Evolutionary conservation across 2,888 invertebrate genomes (phyloP), one percentile per base, ranked within the genome.

Genomic region (Hybos culiciformis): DNA sequence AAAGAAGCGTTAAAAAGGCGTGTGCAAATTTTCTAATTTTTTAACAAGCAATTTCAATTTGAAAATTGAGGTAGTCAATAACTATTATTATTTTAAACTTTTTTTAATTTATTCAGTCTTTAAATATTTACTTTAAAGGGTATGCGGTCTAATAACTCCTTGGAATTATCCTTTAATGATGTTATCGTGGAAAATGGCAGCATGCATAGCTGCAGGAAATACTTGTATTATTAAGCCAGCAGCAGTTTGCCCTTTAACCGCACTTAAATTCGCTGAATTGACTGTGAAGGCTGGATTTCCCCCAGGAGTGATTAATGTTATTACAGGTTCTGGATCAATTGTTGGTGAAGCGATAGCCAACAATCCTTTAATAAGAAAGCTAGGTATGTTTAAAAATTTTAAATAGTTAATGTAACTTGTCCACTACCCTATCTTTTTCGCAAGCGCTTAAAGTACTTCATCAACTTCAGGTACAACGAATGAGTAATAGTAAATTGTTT

Each of bases 161-260:
- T 97, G 96, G 96, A 96, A 96, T 65, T 97, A 96, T 63, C 96
- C 96, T 0, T 69, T 97, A 9, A 96, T 97, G 96, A 97, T 96
- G 96, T 67, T 96, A 11, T 88, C 92, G 0, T 96, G 94, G 94
- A 96, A 96, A 66, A 92, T 94, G 91, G 93, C 94, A 0, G 91
- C 96, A 4, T 96, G 94, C 58, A 70, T 96, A 37, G 93, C 94
- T 0, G 93, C 94, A 8, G 96, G 96, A 26, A 96, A 96, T 61
- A 93, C 94, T 0, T 92, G 94, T 0, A 80, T 96, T 1, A 86
- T 94, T 64, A 96, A 96, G 65, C 96, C 96, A 0, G 94, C 96
- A 1, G 83, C 83, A 57, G 82, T 83, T 0, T 91, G 90, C 43
- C 93, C 96, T 0, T 69, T 96, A 19, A 94, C 94, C 0, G 94